phyloP scores from a whole-genome alignment of 2,797 vertebrate genomes.

The Sitta carolinensis region DNA sequence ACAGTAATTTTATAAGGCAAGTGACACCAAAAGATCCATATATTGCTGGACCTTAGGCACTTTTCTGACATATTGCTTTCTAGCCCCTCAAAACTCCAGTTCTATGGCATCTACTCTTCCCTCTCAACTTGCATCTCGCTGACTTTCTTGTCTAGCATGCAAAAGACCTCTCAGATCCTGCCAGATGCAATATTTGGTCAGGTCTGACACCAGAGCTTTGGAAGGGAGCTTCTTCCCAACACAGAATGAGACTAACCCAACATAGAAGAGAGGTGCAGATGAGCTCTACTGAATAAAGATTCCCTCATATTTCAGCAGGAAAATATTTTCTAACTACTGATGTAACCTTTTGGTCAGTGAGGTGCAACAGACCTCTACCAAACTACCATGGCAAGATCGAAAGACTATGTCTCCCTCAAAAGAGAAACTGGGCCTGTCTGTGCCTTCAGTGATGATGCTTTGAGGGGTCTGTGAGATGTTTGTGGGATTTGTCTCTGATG shows the following conservation, averaged over 20 bases:
- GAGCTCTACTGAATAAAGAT: not conserved
- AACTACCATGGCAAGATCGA: not conserved
- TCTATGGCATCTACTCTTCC: not conserved
- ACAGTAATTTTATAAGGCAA: not conserved
- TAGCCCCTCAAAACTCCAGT: not conserved
- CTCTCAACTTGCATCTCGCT: not conserved
- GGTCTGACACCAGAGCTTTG: not conserved
- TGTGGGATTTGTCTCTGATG: not conserved
- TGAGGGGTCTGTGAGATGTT: rapidly evolving
- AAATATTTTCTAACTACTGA: not conserved
- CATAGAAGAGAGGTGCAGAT: not conserved
- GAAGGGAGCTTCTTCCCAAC: not conserved
- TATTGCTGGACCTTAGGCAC: not conserved
- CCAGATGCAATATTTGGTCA: not conserved
- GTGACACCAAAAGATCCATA: not conserved
- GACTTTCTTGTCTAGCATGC: not conserved
- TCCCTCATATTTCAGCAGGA: not conserved
- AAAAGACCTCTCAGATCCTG: not conserved
- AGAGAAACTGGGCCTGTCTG: rapidly evolving
- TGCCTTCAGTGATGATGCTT: not conserved
- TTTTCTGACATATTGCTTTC: not conserved
- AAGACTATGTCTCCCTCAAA: not conserved
- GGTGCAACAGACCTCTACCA: rapidly evolving
- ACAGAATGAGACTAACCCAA: not conserved
- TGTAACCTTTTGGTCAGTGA: not conserved